phyloP scores from a whole-genome alignment of 2,797 vertebrate genomes.

The Macrochelys suwanniensis region DNA sequence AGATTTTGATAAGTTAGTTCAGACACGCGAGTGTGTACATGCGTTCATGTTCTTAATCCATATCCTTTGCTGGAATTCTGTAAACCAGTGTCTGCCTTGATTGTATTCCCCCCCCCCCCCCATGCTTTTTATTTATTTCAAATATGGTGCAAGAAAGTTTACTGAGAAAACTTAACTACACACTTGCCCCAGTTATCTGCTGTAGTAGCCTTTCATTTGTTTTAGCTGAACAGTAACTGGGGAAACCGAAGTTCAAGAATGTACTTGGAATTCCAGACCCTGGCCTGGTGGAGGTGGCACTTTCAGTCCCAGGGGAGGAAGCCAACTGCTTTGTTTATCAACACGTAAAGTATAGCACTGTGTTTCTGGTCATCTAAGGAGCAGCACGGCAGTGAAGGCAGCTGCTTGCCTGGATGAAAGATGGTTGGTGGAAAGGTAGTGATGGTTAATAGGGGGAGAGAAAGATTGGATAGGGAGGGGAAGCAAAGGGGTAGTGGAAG shows the following conservation, averaged over 20 bases:
- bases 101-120: not conserved
- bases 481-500: not conserved
- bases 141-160: not conserved
- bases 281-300: constrained; percentile 74
- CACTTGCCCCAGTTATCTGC: constrained; percentile 38
- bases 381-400: constrained; percentile 57
- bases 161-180: not conserved
- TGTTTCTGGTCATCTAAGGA: constrained; percentile 66
- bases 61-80: constrained; percentile 11
- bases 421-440: constrained; percentile 54
- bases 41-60: not conserved
- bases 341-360: constrained; percentile 59
- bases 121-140: constrained; percentile 16
- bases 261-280: constrained; percentile 66
- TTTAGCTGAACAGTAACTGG: constrained; percentile 43
- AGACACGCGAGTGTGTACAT: not conserved
- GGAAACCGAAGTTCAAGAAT: constrained; percentile 68
- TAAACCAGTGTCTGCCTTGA: not conserved
- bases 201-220: not conserved
- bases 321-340: constrained; percentile 75
- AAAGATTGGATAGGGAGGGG: not conserved
- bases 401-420: constrained; percentile 49
- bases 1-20: constrained; percentile 26
- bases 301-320: constrained; percentile 61
- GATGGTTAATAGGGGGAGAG: constrained; percentile 40